phyloP scores from a whole-genome alignment of 2,888 invertebrate genomes.

The Esperia sulphurella region DNA sequence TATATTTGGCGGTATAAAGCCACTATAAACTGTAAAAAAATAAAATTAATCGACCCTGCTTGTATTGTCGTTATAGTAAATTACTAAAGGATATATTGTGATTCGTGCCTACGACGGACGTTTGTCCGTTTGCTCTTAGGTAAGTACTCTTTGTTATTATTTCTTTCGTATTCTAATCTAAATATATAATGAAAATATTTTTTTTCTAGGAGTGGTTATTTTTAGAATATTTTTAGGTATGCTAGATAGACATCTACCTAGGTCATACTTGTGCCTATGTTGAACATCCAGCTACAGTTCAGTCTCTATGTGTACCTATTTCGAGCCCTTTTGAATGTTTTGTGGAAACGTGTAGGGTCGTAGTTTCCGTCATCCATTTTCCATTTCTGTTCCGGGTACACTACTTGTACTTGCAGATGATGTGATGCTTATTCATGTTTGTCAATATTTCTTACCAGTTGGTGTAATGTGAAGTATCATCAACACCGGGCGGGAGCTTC shows the following conservation, averaged over 20 bases:
- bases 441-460: conserved; percentile 41
- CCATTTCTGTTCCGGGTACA: too few species aligned
- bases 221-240: conserved; percentile 25
- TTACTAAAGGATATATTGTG: conserved; percentile 48
- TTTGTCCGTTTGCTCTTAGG: conserved; percentile 63
- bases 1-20: conserved; percentile 59
- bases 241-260: background rate
- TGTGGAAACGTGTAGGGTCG: too few species aligned
- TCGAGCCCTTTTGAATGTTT: too few species aligned
- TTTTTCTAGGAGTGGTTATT: conserved; percentile 29
- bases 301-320: too few species aligned
- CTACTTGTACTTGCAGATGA: too few species aligned
- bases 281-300: too few species aligned
- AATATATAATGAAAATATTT: conserved; percentile 8
- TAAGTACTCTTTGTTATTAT: conserved; percentile 49
- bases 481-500: conserved; percentile 41
- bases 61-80: conserved; percentile 52
- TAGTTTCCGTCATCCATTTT: too few species aligned
- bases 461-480: conserved; percentile 60
- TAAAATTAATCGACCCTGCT: conserved; percentile 45
- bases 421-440: too few species aligned
- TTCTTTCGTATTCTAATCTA: conserved; percentile 15
- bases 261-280: background rate
- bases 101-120: conserved; percentile 50
- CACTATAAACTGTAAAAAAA: conserved; percentile 39